These are phyloP conservation scores for Mormyrus hasselquistii DNA, from an alignment of 2,797 vertebrate genomes.

Conservation along the genomic window DNA sequence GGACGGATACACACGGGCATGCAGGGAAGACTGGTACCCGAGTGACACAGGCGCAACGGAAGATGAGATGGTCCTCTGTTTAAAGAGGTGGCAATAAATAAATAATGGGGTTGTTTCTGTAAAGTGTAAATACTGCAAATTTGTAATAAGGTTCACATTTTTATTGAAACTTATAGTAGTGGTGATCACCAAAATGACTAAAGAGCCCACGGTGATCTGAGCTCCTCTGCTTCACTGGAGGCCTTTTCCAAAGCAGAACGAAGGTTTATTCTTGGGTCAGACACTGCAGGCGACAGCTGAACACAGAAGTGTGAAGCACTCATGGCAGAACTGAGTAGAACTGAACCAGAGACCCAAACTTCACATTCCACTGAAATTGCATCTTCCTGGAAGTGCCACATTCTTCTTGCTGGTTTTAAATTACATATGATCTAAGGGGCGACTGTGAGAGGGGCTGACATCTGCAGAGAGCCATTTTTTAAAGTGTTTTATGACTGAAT, in stretches of 20 bases:
- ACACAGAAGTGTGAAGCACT: neutral
- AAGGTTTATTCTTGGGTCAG: neutral
- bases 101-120: neutral
- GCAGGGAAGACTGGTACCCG: neutral
- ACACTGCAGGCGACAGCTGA: neutral
- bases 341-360: neutral
- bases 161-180: neutral
- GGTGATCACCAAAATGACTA: neutral
- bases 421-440: neutral
- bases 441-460: neutral
- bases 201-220: neutral
- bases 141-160: neutral
- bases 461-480: neutral
- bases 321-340: neutral
- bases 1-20: neutral
- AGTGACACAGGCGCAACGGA: neutral
- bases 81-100: neutral
- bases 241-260: neutral
- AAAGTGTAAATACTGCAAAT: neutral
- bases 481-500: conserved; percentile 3
- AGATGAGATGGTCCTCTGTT: neutral
- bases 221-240: neutral
- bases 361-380: neutral
- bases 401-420: neutral
- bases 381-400: neutral